These are phyloP conservation scores for Psophia crepitans DNA, from an alignment of 2,113 vertebrate genomes.

Conservation along the genomic window DNA sequence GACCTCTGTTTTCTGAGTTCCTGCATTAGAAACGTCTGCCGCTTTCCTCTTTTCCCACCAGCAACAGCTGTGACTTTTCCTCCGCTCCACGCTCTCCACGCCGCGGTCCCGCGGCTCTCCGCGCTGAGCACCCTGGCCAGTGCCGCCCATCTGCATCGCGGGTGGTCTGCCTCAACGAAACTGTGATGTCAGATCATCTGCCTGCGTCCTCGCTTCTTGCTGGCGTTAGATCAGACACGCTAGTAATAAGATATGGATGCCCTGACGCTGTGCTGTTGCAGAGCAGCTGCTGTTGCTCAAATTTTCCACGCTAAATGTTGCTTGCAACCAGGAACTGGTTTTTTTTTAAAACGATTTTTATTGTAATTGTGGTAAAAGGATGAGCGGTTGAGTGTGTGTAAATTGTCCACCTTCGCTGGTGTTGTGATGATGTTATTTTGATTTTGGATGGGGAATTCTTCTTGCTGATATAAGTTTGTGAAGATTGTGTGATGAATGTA, in stretches of 20 bases:
- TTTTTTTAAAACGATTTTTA: neutral
- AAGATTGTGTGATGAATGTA: neutral
- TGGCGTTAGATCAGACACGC: too few species aligned
- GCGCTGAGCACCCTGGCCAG: neutral
- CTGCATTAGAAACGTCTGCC: neutral
- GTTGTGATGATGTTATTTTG: neutral
- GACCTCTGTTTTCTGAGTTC: neutral
- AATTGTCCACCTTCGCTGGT: neutral
- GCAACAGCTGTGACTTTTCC: too few species aligned
- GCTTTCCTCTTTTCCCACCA: neutral
- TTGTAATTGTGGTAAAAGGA: neutral
- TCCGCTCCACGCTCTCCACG: rapidly evolving
- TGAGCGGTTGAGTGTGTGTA: neutral
- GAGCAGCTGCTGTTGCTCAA: neutral
- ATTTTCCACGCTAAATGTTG: neutral
- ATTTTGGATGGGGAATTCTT: neutral
- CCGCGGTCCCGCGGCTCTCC: rapidly evolving
- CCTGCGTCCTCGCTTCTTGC: neutral
- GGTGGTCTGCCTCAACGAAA: neutral
- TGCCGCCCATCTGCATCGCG: rapidly evolving
- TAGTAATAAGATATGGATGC: rapidly evolving
- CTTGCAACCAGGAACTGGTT: neutral
- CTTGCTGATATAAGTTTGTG: neutral
- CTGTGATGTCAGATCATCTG: rapidly evolving
- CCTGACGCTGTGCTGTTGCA: neutral